These are phyloP conservation scores for Cryptosula pallasiana DNA, from an alignment of 2,888 invertebrate genomes.

Conservation along the genomic window DNA sequence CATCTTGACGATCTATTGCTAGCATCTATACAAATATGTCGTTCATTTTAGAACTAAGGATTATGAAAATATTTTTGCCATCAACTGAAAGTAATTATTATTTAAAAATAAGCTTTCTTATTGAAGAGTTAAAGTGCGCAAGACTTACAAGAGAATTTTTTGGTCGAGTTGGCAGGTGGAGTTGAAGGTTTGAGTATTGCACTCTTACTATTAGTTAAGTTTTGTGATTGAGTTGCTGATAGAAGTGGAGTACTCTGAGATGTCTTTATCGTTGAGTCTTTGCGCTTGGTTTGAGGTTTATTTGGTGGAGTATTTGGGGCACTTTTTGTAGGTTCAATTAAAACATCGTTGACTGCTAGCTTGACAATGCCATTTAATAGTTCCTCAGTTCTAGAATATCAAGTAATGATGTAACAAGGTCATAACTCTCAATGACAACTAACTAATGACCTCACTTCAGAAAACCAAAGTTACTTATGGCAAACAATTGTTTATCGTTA, in stretches of 20 bases:
- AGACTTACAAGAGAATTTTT: background rate
- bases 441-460: too few relatives aligned
- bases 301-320: background rate
- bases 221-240: background rate
- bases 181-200: background rate
- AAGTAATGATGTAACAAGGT: too few relatives aligned
- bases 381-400: slow-evolving; percentile 1
- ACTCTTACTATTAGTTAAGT: background rate
- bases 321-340: background rate
- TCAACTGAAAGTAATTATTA: too few relatives aligned
- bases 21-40: too few relatives aligned
- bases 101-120: too few relatives aligned
- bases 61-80: too few relatives aligned
- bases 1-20: too few relatives aligned
- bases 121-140: too few relatives aligned
- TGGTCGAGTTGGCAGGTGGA: background rate
- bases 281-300: background rate
- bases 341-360: background rate
- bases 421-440: too few relatives aligned
- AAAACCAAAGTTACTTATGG: too few relatives aligned
- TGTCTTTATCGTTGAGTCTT: background rate
- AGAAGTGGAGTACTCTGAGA: background rate
- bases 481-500: too few relatives aligned
- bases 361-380: slow-evolving; percentile 9
- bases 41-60: too few relatives aligned